Evolutionary conservation across 2,797 vertebrate genomes (phyloP).

Genomic region (Myioborus melanocephalus): DNA sequence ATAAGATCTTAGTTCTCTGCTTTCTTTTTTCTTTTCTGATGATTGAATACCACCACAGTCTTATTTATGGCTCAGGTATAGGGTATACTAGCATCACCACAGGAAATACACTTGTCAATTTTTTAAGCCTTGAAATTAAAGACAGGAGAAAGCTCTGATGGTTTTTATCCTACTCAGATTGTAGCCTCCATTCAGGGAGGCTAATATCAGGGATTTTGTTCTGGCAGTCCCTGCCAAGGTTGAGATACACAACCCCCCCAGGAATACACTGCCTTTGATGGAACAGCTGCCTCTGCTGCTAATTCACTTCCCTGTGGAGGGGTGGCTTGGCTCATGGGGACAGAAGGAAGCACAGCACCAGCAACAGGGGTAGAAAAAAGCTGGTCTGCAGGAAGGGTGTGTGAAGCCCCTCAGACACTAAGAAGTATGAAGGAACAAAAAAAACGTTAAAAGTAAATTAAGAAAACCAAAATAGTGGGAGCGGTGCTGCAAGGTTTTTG

Average conservation of each 20-base stretch:
- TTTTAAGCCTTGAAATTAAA: slow-evolving; percentile 62
- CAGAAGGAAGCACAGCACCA: background rate
- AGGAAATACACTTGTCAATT: slow-evolving; percentile 48
- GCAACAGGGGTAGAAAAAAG: background rate
- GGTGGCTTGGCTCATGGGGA: background rate
- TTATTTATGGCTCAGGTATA: slow-evolving; percentile 49
- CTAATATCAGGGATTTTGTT: slow-evolving; percentile 43
- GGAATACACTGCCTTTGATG: background rate
- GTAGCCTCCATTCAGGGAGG: background rate
- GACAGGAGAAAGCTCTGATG: slow-evolving; percentile 32
- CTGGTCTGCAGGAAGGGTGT: background rate
- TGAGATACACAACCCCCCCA: background rate
- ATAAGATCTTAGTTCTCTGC: slow-evolving; percentile 27
- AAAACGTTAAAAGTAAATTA: background rate
- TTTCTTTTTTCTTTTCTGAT: slow-evolving; percentile 23
- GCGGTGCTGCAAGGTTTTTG: background rate
- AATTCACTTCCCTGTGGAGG: background rate
- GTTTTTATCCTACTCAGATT: slow-evolving; percentile 23
- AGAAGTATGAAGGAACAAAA: background rate
- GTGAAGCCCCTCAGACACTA: background rate
- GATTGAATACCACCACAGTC: slow-evolving; percentile 7
- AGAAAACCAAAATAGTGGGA: background rate
- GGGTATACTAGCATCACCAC: background rate
- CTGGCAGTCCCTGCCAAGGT: slow-evolving; percentile 18
- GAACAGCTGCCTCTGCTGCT: background rate